Base-by-base conservation (phyloP, 64 coral and sea anemone species). In the Pocillopora damicornis region DNA sequence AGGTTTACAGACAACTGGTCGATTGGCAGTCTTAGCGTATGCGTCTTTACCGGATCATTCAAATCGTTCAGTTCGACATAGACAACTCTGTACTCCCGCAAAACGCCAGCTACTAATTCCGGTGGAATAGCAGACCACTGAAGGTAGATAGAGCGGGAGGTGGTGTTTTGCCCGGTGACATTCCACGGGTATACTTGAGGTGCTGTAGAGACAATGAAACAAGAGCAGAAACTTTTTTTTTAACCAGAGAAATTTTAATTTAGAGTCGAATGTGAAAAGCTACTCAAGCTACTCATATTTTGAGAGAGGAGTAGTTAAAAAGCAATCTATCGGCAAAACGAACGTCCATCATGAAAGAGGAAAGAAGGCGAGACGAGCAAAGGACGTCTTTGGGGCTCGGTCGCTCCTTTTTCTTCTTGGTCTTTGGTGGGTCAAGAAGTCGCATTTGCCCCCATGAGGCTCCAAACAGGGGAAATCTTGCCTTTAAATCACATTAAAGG, bases 101-200 rank as follows among this genome's bases (percentile, higher is more conserved):
- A 78, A 37, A 88, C 61, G n/a, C 91, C 91, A 13, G 85, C 86
- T 6, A 92, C 66, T 67, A 65, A 38, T 42, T 92, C 76, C 13
- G 77, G 66, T 37, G 76, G 35, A 23, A 92, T 58, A 5, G 91
- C 76, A 45, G 91, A 80, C 91, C 91, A 92, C 15, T 88, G 26
- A 7, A 92, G 25, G 37, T 88, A 74, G 56, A 92, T 73, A 79
- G 63, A 65, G 11, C 78, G 82, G 18, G 91, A 92, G 12, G 86
- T 92, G 15, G 76, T 61, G 78, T 88, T 88, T 22, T 74, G 73
- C 11, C 84, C 86, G 26, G 75, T 87, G 13, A 92, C 57, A n/a
- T 88, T 88, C 67, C 18, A 15, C 22, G 91, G 91, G 10, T 66
- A 42, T 2, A 75, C 62, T 58, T 72, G 65, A 42, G 91, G 90